Percentiles rank a stretch among this genome's conserved stretches.
Evolutionary conservation across 2,888 invertebrate genomes (phyloP).

Genomic region (Ceratothoa steindachneri): DNA sequence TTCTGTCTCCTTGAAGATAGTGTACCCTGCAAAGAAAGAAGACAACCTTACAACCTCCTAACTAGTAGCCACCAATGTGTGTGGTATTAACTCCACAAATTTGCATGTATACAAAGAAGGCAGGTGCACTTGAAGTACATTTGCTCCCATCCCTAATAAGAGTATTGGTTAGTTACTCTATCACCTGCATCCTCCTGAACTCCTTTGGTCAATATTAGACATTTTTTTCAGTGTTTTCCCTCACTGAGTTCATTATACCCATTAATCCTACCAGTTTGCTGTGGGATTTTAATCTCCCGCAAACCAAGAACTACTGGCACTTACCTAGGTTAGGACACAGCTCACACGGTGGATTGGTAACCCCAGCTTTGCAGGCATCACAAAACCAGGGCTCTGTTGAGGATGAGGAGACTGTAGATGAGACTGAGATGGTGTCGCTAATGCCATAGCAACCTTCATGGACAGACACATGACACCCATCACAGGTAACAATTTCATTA

Average conservation of each 20-base stretch:
- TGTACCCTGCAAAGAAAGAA: conserved; percentile 35
- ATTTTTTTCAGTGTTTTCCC: too few relatives aligned
- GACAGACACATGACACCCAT: conserved; percentile 91
- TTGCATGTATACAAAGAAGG: too few relatives aligned
- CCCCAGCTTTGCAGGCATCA: conserved; percentile 91
- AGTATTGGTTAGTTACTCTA: too few relatives aligned
- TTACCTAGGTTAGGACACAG: conserved; percentile 47
- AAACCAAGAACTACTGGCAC: too few relatives aligned
- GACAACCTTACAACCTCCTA: conserved; percentile 72
- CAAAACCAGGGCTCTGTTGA: conserved; percentile 99
- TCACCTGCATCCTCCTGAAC: too few relatives aligned
- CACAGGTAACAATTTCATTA: conserved; percentile 96
- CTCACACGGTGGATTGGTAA: conserved; percentile 74
- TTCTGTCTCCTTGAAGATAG: conserved; percentile 80
- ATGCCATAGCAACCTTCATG: conserved; percentile 71
- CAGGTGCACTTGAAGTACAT: too few relatives aligned
- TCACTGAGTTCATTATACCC: too few relatives aligned
- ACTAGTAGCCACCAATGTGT: not conserved
- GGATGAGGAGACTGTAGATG: conserved; percentile 87
- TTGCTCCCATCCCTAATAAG: too few relatives aligned
- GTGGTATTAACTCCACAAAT: too few relatives aligned
- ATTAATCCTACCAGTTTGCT: too few relatives aligned
- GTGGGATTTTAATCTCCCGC: too few relatives aligned
- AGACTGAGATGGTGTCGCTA: conserved; percentile 82
- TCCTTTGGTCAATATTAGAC: too few relatives aligned